phyloP scores from a whole-genome alignment of 2,888 invertebrate genomes.

The Hirtodrosophila trivittata region DNA sequence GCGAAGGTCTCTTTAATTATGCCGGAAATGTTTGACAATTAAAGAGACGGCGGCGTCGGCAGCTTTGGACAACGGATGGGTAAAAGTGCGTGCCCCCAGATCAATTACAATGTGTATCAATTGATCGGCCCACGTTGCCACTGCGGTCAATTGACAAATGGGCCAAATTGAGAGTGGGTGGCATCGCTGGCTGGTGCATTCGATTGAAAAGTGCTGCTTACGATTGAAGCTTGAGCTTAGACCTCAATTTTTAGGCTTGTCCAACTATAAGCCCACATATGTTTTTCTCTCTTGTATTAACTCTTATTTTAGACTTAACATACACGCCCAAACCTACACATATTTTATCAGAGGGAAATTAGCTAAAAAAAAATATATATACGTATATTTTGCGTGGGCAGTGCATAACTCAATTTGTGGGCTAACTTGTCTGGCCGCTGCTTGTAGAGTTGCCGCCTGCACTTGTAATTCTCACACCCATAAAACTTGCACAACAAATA shows the following conservation, averaged over 20 bases:
- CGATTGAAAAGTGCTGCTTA: constrained; percentile 20
- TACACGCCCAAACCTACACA: constrained; percentile 23
- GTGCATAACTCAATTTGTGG: constrained; percentile 57
- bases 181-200: background rate
- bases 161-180: constrained; percentile 42
- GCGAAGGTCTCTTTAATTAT: constrained; percentile 63
- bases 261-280: constrained; percentile 42
- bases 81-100: constrained; percentile 10
- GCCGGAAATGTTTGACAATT: constrained; percentile 64
- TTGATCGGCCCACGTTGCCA: constrained; percentile 56
- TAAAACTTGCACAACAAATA: constrained; percentile 41
- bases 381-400: constrained; percentile 35
- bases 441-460: constrained; percentile 17
- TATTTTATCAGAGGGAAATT: constrained; percentile 31
- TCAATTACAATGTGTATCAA: constrained; percentile 70
- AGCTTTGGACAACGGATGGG: background rate
- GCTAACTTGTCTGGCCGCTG: constrained; percentile 35
- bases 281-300: constrained; percentile 11
- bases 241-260: constrained; percentile 41
- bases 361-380: constrained; percentile 23
- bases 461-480: constrained; percentile 67
- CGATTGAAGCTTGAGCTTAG: constrained; percentile 32
- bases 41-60: constrained; percentile 8
- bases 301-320: constrained; percentile 33
- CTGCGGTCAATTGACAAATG: constrained; percentile 49